A percentile compares a stretch with the other conserved stretches of the same genome.
These are phyloP conservation scores for Drosophila cracens DNA, from an alignment of 2,888 invertebrate genomes.

Conservation along the genomic window DNA sequence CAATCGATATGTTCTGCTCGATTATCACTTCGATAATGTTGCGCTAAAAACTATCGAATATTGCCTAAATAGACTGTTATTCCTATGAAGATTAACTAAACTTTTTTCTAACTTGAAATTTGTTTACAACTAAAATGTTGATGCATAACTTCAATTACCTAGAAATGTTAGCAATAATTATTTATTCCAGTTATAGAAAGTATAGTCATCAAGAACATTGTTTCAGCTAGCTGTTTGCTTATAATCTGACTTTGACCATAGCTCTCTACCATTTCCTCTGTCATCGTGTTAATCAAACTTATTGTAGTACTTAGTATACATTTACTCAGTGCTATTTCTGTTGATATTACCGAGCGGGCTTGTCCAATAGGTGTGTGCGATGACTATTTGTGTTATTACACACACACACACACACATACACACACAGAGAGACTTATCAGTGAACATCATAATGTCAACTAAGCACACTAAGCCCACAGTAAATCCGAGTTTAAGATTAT, in stretches of 20 bases:
- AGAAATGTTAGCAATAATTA: background rate
- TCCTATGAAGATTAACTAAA: background rate
- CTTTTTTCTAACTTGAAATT: background rate
- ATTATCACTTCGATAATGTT: background rate
- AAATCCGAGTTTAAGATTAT: conserved; percentile 23
- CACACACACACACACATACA: background rate
- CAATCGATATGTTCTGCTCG: background rate
- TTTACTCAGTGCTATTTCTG: conserved; percentile 21
- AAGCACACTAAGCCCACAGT: conserved; percentile 7
- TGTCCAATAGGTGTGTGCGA: conserved; percentile 22
- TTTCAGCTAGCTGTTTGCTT: background rate
- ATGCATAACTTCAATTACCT: background rate
- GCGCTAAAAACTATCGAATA: background rate
- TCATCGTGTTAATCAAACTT: conserved; percentile 11
- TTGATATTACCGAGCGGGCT: conserved; percentile 15
- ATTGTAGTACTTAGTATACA: conserved; percentile 1
- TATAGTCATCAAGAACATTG: background rate
- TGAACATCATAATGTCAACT: conserved; percentile 10
- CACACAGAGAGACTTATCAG: conserved; percentile 12
- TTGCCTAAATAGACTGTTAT: background rate
- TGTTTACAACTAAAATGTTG: background rate
- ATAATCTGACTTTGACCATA: conserved; percentile 2
- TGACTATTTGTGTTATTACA: conserved; percentile 7
- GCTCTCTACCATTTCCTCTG: conserved; percentile 12
- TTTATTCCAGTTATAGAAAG: background rate